Conservation (phyloP, 2,888 invertebrate species). For the Torymus auratus region DNA sequence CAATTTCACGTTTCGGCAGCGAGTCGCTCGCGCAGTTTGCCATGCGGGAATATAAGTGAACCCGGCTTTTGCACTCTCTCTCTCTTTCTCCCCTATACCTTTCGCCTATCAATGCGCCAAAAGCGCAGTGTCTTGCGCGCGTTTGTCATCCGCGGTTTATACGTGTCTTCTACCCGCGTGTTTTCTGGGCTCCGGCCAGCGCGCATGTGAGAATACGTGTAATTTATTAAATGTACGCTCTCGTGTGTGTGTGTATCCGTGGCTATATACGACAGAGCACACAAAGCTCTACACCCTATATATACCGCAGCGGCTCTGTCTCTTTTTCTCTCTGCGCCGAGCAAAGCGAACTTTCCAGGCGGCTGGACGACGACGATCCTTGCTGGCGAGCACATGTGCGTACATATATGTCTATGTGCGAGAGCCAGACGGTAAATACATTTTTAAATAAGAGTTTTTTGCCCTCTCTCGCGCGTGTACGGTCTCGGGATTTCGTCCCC, state of each 20-base stretch:
- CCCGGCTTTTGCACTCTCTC: neutral
- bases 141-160: constrained; percentile 20
- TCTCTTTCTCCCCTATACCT: neutral
- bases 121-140: constrained; percentile 34
- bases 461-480: constrained; percentile 58
- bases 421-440: constrained; percentile 70
- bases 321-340: constrained; percentile 17
- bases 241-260: neutral
- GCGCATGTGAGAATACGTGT: constrained; percentile 8
- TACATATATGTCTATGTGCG: neutral
- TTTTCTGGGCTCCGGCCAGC: neutral
- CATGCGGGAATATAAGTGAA: constrained; percentile 7
- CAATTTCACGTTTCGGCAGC: constrained; percentile 62
- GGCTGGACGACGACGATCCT: constrained; percentile 39
- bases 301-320: neutral
- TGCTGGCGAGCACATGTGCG: neutral
- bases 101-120: constrained; percentile 32
- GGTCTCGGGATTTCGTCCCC: constrained; percentile 71
- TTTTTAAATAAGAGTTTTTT: constrained; percentile 76
- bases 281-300: constrained; percentile 15
- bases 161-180: constrained; percentile 9
- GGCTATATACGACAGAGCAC: neutral
- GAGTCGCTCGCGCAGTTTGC: constrained; percentile 47
- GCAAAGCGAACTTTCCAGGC: constrained; percentile 49
- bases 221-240: constrained; percentile 46